Conservation (phyloP, 2,888 invertebrate genomes). For the Zele albiditarsus region DNA sequence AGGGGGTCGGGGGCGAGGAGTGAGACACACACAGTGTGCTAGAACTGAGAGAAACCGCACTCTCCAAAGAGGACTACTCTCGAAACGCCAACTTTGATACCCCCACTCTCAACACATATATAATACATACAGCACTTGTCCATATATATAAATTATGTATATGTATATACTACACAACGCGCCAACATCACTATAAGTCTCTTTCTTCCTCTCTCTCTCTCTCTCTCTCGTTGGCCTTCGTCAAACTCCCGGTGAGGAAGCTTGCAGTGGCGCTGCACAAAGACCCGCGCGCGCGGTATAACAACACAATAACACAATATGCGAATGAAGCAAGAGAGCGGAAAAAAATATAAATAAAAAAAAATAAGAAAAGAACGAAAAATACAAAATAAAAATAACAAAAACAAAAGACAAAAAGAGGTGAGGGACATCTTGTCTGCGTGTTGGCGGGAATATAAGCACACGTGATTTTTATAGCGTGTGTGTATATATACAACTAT, state of each 20-base stretch:
- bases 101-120: conserved; percentile 34
- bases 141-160: not conserved
- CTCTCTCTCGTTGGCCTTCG: conserved; percentile 32
- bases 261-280: not conserved
- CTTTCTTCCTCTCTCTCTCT: conserved; percentile 28
- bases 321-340: not conserved
- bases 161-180: conserved; percentile 37
- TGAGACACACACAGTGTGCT: not conserved
- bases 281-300: not conserved
- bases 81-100: conserved; percentile 45
- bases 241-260: conserved; percentile 20
- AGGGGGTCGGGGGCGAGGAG: conserved; percentile 32
- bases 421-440: not conserved
- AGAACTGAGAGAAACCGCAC: conserved; percentile 37
- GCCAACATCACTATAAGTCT: conserved; percentile 51
- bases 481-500: conserved; percentile 29
- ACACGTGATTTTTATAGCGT: conserved; percentile 64
- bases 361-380: not conserved
- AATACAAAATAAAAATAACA: not conserved
- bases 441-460: conserved; percentile 31
- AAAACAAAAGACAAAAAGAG: not conserved
- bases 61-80: conserved; percentile 35
- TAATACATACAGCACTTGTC: not conserved
- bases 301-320: conserved; percentile 13
- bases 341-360: not conserved